Evolutionary conservation across 2,797 vertebrate species (phyloP), one percentile per base, ranked within the genome.

Genomic region (Gymnoscopelus microlampas): DNA sequence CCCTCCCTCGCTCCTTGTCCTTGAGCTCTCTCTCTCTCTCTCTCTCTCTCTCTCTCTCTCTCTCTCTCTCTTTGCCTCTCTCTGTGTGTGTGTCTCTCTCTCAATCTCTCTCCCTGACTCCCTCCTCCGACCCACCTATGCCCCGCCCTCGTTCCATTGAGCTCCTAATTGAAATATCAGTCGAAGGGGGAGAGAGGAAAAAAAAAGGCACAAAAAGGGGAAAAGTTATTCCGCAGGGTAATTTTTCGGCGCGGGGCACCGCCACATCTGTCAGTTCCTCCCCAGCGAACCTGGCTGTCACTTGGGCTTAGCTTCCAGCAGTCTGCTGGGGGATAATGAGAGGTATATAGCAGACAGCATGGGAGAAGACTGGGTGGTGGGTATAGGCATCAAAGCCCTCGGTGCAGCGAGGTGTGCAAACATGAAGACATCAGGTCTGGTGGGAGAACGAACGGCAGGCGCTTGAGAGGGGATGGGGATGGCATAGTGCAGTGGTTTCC

Each of bases 81-180:
- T 68, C 49, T 80, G 19, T 19, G 19, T 19, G 19, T 19, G 19
- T 19, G 1, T 19, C 19, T 19, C 19, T 19, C 79, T 61, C 64
- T 70, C 77, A 60, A 73, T 71, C 66, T 35, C 58, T 54, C 55
- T 50, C 71, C 70, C 29, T 56, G 39, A 24, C 13, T 60, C 54
- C 53, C 26, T 39, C 29, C 70, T 63, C 10, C 54, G 55, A 63
- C 74, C 67, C 15, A 76, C 70, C 71, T 63, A 44, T 68, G 1
- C 60, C 67, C 64, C 76, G 65, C 53, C 66, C 81, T 32, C 1
- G 71, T 80, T 55, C 76, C 6, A 58, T 76, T 86, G 78, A 86
- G 81, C 85, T 79, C 80, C 80, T 91, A 89, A 91, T 90, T 87
- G 80, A 89, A 90, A 92, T 85, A 89, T 91, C 88, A 88, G 85